phyloP scores from a whole-genome alignment of 1,140 invertebrate genomes.

The Calycopis cecrops region DNA sequence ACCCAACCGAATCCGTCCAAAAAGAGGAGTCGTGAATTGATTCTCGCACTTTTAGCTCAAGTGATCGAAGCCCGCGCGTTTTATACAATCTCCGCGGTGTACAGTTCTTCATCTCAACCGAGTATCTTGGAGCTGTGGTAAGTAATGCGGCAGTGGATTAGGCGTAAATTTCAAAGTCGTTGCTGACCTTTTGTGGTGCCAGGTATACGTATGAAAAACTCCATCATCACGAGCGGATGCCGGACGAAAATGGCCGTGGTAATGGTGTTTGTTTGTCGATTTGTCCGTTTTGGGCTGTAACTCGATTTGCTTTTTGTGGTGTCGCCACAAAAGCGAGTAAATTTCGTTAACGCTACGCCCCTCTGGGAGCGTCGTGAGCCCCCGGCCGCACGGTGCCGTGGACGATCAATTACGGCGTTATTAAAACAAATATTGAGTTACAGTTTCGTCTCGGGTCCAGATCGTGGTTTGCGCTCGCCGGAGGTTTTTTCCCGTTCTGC shows the following conservation, averaged over 20 bases:
- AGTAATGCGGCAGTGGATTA: not conserved
- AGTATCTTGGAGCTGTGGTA: not conserved
- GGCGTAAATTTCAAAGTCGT: too few species aligned
- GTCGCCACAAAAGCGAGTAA: slow-evolving; percentile 55
- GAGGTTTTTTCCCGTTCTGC: slow-evolving; percentile 12
- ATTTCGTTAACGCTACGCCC: slow-evolving; percentile 58
- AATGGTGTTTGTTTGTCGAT: slow-evolving; percentile 71
- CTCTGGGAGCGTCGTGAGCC: slow-evolving; percentile 40
- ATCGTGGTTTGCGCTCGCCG: slow-evolving; percentile 18
- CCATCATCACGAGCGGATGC: slow-evolving; percentile 63
- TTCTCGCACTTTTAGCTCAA: slow-evolving; percentile 31
- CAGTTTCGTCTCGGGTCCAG: slow-evolving; percentile 41
- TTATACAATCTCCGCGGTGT: not conserved
- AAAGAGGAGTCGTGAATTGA: slow-evolving; percentile 67
- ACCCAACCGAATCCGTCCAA: slow-evolving; percentile 52
- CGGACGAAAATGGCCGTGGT: slow-evolving; percentile 64
- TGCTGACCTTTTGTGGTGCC: slow-evolving; percentile 3
- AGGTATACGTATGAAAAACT: slow-evolving; percentile 56
- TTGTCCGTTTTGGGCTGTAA: slow-evolving; percentile 68
- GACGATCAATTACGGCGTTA: slow-evolving; percentile 59
- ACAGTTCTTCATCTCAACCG: not conserved
- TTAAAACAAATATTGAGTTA: slow-evolving; percentile 70
- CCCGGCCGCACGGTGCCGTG: slow-evolving; percentile 40
- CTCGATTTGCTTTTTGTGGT: slow-evolving; percentile 71
- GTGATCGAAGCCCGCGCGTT: not conserved